These are phyloP conservation scores for Nipponia nippon DNA, from an alignment of 2,113 vertebrate genomes.

Conservation along the genomic window DNA sequence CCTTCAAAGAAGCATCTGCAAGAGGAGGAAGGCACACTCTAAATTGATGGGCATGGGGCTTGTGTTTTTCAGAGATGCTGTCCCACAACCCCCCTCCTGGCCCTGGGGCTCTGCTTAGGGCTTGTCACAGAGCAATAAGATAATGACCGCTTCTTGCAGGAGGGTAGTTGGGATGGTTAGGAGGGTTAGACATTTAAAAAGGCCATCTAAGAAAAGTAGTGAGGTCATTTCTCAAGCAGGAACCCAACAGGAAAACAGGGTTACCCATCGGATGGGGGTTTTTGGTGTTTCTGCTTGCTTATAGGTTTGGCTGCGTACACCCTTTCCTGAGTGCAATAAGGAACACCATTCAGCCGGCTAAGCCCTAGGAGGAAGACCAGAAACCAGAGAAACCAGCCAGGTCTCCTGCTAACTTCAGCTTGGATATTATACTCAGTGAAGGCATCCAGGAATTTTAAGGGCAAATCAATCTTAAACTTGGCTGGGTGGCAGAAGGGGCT, in stretches of 20 bases:
- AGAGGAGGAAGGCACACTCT: not conserved
- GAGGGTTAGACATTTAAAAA: not conserved
- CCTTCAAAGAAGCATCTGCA: not conserved
- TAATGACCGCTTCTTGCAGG: fast-evolving
- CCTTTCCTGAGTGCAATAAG: not conserved
- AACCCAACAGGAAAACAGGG: not conserved
- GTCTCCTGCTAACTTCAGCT: not conserved
- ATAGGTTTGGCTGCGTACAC: not conserved
- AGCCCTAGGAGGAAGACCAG: not conserved
- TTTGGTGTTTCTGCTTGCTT: not conserved
- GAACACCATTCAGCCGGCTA: not conserved
- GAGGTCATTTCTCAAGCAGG: not conserved
- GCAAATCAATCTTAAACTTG: not conserved
- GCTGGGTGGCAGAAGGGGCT: not conserved
- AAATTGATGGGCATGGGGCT: not conserved
- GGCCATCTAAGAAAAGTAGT: not conserved
- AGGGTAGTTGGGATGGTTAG: not conserved
- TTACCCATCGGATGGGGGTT: not conserved
- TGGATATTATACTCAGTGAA: not conserved
- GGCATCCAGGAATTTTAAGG: not conserved
- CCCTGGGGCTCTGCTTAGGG: not conserved
- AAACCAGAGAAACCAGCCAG: not conserved
- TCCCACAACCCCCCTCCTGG: not conserved
- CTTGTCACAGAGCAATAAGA: not conserved
- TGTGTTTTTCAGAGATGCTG: not conserved